Percentiles rank a stretch among this genome's conserved stretches.
These are phyloP conservation scores for Eudasyphora cyanicolor DNA, from an alignment of 2,888 invertebrate species.

Conservation along the genomic window DNA sequence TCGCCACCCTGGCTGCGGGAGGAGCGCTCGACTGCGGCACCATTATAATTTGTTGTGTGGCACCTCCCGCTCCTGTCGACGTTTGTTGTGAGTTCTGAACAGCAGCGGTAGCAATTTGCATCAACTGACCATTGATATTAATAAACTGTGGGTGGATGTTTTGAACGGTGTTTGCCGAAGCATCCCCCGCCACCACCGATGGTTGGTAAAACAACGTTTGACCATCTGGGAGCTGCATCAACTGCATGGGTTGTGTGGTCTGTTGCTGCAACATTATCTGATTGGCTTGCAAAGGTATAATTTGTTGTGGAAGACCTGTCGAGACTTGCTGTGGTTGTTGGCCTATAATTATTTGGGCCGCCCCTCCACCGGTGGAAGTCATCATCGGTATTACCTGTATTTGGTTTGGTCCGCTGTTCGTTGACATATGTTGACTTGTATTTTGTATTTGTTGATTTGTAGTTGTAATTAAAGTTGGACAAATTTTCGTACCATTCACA, in stretches of 20 bases:
- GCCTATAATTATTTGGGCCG: slow-evolving; percentile 77
- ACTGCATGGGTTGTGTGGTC: slow-evolving; percentile 83
- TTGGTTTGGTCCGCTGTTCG: slow-evolving; percentile 59
- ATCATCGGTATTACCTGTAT: slow-evolving; percentile 78
- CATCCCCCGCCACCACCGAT: slow-evolving; percentile 66
- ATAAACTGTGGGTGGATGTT: slow-evolving; percentile 83
- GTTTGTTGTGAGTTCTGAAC: slow-evolving; percentile 72
- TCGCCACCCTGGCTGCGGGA: slow-evolving; percentile 62
- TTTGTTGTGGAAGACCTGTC: slow-evolving; percentile 70
- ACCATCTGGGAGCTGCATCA: slow-evolving; percentile 95
- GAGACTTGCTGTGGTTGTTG: slow-evolving; percentile 75
- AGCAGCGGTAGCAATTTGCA: slow-evolving; percentile 77
- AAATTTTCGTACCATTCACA: slow-evolving; percentile 67
- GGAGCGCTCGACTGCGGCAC: slow-evolving; percentile 73
- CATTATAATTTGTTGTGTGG: slow-evolving; percentile 76
- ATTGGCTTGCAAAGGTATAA: slow-evolving; percentile 77
- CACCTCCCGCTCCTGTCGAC: slow-evolving; percentile 65
- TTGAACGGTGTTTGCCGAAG: slow-evolving; percentile 55
- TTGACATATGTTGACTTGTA: slow-evolving; percentile 47
- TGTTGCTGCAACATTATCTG: slow-evolving; percentile 78
- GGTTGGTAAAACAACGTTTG: slow-evolving; percentile 94
- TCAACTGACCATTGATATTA: slow-evolving; percentile 79
- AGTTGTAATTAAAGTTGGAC: slow-evolving; percentile 41
- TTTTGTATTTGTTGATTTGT: slow-evolving; percentile 64
- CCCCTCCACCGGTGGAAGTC: slow-evolving; percentile 69